Evolutionary conservation across 2,113 vertebrate genomes (phyloP).

Genomic region (Apteryx owenii): DNA sequence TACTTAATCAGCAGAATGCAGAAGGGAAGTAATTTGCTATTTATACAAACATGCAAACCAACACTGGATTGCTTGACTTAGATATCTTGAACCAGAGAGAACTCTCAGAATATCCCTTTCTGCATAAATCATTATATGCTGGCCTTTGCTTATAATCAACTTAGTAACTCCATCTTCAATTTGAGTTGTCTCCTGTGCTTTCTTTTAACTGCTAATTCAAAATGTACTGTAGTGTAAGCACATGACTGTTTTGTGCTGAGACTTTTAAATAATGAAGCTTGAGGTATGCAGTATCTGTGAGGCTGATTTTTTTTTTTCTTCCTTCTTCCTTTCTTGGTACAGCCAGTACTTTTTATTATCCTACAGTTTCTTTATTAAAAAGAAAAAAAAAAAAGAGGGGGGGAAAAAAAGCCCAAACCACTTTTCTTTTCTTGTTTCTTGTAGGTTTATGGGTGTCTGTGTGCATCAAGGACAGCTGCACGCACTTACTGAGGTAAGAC

Average conservation of each 20-base stretch:
- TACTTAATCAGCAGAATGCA: slow-evolving; percentile 31
- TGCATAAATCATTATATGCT: neutral
- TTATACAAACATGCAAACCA: neutral
- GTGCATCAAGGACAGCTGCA: slow-evolving; percentile 98
- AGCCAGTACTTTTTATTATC: neutral
- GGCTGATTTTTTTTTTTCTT: neutral
- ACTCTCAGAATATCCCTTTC: neutral
- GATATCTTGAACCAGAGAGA: neutral
- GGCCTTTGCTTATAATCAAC: neutral
- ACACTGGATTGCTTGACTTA: neutral
- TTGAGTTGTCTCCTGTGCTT: neutral
- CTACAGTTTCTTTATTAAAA: neutral
- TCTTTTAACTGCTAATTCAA: neutral
- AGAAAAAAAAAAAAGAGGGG: neutral
- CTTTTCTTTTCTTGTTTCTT: slow-evolving; percentile 71
- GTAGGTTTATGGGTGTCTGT: slow-evolving; percentile 97
- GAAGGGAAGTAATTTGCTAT: slow-evolving; percentile 45
- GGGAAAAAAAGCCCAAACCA: slow-evolving; percentile 56
- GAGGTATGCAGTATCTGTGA: neutral
- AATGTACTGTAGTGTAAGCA: neutral
- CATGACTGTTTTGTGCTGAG: neutral
- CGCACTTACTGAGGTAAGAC: slow-evolving; percentile 96
- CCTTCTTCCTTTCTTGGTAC: neutral
- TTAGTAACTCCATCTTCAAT: neutral
- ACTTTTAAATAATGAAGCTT: neutral